Conservation (phyloP, 2,797 vertebrate species). For the Poecilia picta region DNA sequence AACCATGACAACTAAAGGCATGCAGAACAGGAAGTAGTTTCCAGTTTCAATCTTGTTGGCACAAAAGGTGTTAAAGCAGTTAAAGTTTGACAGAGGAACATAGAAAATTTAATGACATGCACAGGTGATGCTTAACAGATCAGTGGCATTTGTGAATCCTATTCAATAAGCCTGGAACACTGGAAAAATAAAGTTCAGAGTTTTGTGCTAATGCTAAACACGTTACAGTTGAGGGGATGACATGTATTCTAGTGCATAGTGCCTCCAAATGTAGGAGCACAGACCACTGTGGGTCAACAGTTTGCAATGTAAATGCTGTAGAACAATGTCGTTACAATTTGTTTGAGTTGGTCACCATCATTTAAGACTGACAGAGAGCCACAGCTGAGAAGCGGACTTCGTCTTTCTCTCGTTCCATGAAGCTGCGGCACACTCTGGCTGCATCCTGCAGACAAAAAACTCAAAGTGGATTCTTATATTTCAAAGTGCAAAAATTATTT, state of each 20-base stretch:
- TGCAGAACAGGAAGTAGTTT: conserved; percentile 32
- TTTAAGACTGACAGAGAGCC: conserved; percentile 87
- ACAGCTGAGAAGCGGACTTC: conserved; percentile 96
- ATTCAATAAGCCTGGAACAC: conserved; percentile 40
- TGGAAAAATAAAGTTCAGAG: conserved; percentile 30
- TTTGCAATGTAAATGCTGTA: conserved; percentile 42
- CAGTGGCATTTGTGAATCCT: conserved; percentile 40
- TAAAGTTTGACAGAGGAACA: conserved; percentile 33
- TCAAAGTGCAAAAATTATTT: neutral
- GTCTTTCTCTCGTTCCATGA: conserved; percentile 90
- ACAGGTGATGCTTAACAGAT: conserved; percentile 43
- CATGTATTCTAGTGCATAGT: conserved; percentile 65
- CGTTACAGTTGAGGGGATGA: conserved; percentile 47
- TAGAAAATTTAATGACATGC: conserved; percentile 32
- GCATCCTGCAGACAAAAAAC: conserved; percentile 83
- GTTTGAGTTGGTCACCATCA: neutral
- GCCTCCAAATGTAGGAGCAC: conserved; percentile 62
- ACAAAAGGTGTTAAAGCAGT: conserved; percentile 63
- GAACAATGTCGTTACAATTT: conserved; percentile 49
- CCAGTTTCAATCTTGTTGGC: conserved; percentile 39
- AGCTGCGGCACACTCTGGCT: conserved; percentile 90
- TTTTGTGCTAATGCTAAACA: conserved; percentile 45
- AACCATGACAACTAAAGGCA: conserved; percentile 40
- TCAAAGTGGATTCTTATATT: neutral
- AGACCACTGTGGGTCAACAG: conserved; percentile 39